Conservation (phyloP, 2,797 vertebrate species). For the Hippoglossus hippoglossus region DNA sequence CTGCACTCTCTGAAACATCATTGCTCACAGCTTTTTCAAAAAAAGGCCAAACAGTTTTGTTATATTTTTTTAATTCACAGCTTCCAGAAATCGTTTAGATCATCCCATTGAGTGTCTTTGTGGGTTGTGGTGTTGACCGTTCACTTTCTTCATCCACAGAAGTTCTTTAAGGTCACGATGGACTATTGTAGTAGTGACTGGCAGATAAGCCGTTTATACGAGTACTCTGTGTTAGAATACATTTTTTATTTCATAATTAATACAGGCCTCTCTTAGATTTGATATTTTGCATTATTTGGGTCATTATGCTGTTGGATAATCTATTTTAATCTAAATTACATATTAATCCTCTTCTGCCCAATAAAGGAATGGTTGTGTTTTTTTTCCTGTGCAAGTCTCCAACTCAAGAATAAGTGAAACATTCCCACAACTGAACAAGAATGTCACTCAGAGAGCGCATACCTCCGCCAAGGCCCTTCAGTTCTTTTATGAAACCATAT, state of each 20-base stretch:
- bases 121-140: background rate
- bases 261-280: background rate
- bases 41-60: background rate
- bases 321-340: background rate
- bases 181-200: background rate
- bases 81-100: background rate
- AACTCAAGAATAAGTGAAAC: conserved; percentile 8
- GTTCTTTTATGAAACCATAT: too few species aligned
- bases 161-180: background rate
- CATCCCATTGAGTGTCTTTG: too few species aligned
- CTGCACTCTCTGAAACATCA: background rate
- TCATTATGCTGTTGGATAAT: background rate
- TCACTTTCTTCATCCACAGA: conserved; percentile 1
- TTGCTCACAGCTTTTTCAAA: background rate
- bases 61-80: background rate
- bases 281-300: background rate
- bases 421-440: background rate
- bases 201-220: too few species aligned
- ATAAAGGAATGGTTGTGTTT: conserved; percentile 1
- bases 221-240: too few species aligned
- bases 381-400: conserved; percentile 4
- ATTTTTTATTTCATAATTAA: background rate
- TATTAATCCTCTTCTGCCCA: background rate
- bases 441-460: too few species aligned
- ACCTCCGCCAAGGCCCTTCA: too few species aligned